Base-by-base conservation (phyloP, 2,797 vertebrate genomes). In the Protonibea diacanthus region DNA sequence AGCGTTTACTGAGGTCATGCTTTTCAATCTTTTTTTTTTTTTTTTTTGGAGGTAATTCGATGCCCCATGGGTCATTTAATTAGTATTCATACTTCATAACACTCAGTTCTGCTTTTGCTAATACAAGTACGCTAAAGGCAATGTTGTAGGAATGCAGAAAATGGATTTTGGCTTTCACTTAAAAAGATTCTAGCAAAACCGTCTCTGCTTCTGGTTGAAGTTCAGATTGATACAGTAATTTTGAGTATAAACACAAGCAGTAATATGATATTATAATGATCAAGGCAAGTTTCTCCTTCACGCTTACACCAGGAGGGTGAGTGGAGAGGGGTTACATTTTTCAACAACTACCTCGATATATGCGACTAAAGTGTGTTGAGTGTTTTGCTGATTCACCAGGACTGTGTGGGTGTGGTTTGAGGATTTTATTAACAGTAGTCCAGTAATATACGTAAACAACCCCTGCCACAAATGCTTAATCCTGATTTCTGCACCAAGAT, bases 21-120 rank as follows among this genome's bases (percentile, higher is more conserved):
- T 75, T 84, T 70, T 51, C 45, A 64, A 1, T 68, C 44, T 78
- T 81, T 27, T 75, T 78, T 81, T 23, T 80, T 76, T 81, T 27
- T 75, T 78, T 81, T 27, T 75, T 64, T 29, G 53, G 20, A 55
- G 38, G 27, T 84, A 83, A 84, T 81, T 62, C 71, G 44, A 81
- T 61, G 65, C 23, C 58, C 51, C 10, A 69, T 9, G 12, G 49
- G 74, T 74, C 60, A 75, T 64, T 81, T 47, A 64, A 75, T 81
- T 79, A 70, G 65, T 27, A 71, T 67, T 77, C 49, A 70, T 20
- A 68, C 9, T n/a, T 71, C 21, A 38, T 2, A 45, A 56, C 15
- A 48, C 9, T 48, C 11, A 62, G 40, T 25, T 71, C 38, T 77
- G 38, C 45, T 44, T 64, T 25, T 76, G 18, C 61, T 6, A 25